Conservation (phyloP, 2,113 vertebrate species). For the Myiozetetes cayanensis region DNA sequence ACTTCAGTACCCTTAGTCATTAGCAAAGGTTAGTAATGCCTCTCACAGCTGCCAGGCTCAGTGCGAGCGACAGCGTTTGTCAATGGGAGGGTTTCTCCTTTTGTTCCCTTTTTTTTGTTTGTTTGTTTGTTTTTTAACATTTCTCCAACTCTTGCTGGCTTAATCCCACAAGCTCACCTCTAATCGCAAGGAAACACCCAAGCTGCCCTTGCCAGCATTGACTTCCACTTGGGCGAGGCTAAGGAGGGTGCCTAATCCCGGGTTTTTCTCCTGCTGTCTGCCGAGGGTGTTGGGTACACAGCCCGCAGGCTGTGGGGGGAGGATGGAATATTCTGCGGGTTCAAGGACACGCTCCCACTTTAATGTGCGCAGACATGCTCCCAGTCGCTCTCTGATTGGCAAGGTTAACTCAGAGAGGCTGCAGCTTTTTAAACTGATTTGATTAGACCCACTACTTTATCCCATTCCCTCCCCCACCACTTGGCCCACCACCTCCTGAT, state of each 20-base stretch:
- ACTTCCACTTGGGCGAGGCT: constrained; percentile 19
- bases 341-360: constrained; percentile 86
- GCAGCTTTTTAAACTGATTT: constrained; percentile 85
- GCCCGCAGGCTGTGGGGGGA: constrained; percentile 25
- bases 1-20: constrained; percentile 47
- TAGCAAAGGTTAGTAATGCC: constrained; percentile 41
- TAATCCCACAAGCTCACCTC: constrained; percentile 65
- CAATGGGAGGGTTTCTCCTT: constrained; percentile 22
- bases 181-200: constrained; percentile 41
- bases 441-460: constrained; percentile 84
- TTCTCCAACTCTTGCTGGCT: constrained; percentile 41
- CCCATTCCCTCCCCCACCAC: constrained; percentile 64
- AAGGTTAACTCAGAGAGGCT: constrained; percentile 88
- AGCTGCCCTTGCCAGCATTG: constrained; percentile 6
- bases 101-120: not conserved
- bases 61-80: not conserved
- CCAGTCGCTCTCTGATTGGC: constrained; percentile 80
- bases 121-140: constrained; percentile 32
- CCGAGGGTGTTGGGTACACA: constrained; percentile 6
- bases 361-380: constrained; percentile 84
- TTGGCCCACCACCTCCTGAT: constrained; percentile 80
- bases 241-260: constrained; percentile 52
- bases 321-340: constrained; percentile 41
- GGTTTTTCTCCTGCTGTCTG: not conserved
- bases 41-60: constrained; percentile 37